Evolutionary conservation across 1,140 invertebrate species (phyloP).

Genomic region (Heterodera carotae): DNA sequence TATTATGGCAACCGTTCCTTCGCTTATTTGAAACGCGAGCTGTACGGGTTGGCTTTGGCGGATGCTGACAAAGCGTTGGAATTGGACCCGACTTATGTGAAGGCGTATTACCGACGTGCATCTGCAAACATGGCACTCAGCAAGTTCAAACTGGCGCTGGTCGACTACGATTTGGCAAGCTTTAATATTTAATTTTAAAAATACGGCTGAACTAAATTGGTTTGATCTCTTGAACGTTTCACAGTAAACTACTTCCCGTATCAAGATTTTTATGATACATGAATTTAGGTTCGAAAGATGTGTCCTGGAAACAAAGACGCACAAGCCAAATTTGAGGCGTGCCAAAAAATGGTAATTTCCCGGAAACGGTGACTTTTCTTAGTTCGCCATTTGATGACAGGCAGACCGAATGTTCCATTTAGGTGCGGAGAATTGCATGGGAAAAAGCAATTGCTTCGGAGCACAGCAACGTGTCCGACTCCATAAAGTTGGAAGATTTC

Average conservation of each 20-base stretch:
- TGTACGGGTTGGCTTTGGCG: conserved; percentile 74
- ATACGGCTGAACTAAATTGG: too few relatives aligned
- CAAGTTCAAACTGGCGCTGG: conserved; percentile 92
- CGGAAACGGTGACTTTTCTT: not conserved
- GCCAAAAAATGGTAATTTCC: conserved; percentile 79
- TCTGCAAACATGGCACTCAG: conserved; percentile 94
- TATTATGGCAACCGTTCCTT: conserved; percentile 86
- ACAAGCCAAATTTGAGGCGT: conserved; percentile 87
- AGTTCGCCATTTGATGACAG: too few relatives aligned
- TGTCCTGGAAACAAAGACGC: conserved; percentile 91
- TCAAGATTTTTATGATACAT: too few relatives aligned
- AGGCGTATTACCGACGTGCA: conserved; percentile 80
- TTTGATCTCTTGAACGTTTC: too few relatives aligned
- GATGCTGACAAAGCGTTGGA: conserved; percentile 77
- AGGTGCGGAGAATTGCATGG: conserved; percentile 84
- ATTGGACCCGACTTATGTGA: conserved; percentile 36
- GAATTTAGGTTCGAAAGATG: conserved; percentile 78
- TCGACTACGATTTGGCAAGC: conserved; percentile 89
- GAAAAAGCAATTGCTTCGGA: conserved; percentile 94
- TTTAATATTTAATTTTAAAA: too few relatives aligned
- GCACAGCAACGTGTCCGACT: conserved; percentile 80
- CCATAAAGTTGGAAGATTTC: conserved; percentile 85
- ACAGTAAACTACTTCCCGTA: too few relatives aligned
- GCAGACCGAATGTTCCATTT: not conserved
- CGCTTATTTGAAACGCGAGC: conserved; percentile 76